phyloP scores from a whole-genome alignment of 2,113 vertebrate genomes.

The Xenopus tropicalis region UCB_Xtro_10.0 CM004445.2:113719001-113719500 shows the following conservation, averaged over 20 bases:
- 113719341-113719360: constrained; percentile 54
- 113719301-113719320: constrained; percentile 42
- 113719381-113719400: constrained; percentile 68
- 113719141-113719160: constrained; percentile 37
- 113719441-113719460: constrained; percentile 66
- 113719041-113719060: constrained; percentile 8
- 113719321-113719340: constrained; percentile 44
- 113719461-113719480: constrained; percentile 49
- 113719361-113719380: constrained; percentile 60
- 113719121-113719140: constrained; percentile 2
- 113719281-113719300: constrained; percentile 43
- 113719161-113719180: constrained; percentile 27
- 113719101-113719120: background rate
- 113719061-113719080: constrained; percentile 32
- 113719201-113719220: constrained; percentile 33
- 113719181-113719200: constrained; percentile 25
- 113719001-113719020: background rate
- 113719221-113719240: constrained; percentile 40
- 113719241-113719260: constrained; percentile 30
- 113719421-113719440: constrained; percentile 62
- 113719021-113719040: constrained; percentile 11
- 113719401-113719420: constrained; percentile 61
- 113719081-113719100: background rate
- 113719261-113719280: constrained; percentile 32
- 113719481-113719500: constrained; percentile 27